Evolutionary conservation across 2,797 vertebrate species (phyloP).

Genomic region (Gambelia wislizenii): DNA sequence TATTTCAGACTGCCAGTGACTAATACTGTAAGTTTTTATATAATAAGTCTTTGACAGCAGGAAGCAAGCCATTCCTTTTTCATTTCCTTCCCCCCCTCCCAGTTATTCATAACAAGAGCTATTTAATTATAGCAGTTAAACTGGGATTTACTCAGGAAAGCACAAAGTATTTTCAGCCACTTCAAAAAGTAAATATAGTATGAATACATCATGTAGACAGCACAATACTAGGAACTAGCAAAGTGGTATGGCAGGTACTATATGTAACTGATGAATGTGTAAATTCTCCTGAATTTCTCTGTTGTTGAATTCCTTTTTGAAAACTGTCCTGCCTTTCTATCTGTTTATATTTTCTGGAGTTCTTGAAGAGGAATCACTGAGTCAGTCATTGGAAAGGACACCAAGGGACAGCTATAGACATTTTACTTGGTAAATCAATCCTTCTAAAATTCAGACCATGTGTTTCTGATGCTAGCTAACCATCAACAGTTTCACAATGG

Average conservation of each 20-base stretch:
- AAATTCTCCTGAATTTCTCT: neutral
- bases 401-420: no score
- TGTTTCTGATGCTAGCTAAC: neutral
- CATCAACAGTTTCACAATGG: neutral
- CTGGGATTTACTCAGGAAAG: slow-evolving; percentile 12
- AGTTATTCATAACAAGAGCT: slow-evolving; percentile 7
- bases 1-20: slow-evolving; percentile 13
- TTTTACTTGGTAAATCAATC: neutral
- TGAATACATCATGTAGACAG: neutral
- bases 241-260: neutral
- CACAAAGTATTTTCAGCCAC: slow-evolving; percentile 14
- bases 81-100: no score
- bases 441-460: neutral
- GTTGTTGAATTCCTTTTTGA: neutral
- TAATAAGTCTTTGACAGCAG: slow-evolving; percentile 1
- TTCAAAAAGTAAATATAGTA: neutral
- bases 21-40: slow-evolving; percentile 15
- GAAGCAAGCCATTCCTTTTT: neutral
- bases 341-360: neutral
- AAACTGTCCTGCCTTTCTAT: neutral
- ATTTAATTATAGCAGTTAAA: slow-evolving; percentile 15
- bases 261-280: neutral
- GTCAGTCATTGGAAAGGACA: no score
- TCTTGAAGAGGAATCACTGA: neutral
- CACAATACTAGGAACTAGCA: neutral